Conservation (phyloP, 2,888 invertebrate genomes). For the Epinotia brunnichana region DNA sequence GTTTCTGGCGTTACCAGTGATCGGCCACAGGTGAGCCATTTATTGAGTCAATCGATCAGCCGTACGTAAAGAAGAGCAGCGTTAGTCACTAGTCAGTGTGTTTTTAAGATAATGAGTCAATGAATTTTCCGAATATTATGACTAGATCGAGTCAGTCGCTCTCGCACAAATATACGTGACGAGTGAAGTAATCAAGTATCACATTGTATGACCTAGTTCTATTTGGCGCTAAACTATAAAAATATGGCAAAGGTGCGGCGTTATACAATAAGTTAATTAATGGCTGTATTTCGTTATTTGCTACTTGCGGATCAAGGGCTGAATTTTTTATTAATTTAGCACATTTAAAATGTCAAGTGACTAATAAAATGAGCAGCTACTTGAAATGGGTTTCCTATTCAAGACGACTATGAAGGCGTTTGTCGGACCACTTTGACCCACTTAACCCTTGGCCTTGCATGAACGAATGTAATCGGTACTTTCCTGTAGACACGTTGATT, state of each 20-base stretch:
- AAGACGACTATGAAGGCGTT: no score
- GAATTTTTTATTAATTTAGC: neutral
- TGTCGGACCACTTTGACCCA: neutral
- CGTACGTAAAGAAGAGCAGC: slow-evolving; percentile 17
- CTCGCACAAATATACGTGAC: slow-evolving; percentile 13
- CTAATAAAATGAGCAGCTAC: neutral
- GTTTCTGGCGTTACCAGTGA: neutral
- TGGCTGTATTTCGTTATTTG: slow-evolving; percentile 3
- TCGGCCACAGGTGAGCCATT: slow-evolving; percentile 11
- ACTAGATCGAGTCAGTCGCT: slow-evolving; percentile 12
- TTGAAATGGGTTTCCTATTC: neutral
- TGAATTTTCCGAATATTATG: slow-evolving; percentile 33
- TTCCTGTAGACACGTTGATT: neutral
- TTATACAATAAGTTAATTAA: slow-evolving; percentile 9
- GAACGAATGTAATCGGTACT: neutral
- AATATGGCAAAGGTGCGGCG: slow-evolving; percentile 24
- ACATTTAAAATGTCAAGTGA: neutral
- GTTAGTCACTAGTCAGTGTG: slow-evolving; percentile 28
- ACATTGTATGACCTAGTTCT: slow-evolving; percentile 22
- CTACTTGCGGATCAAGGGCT: neutral
- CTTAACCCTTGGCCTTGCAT: neutral
- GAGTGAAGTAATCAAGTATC: slow-evolving; percentile 14
- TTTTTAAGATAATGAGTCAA: slow-evolving; percentile 38
- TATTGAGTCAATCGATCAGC: slow-evolving; percentile 23
- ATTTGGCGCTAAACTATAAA: slow-evolving; percentile 21